These are phyloP conservation scores for Tinamus major DNA, from an alignment of 2,797 vertebrate genomes.

Conservation along the genomic window DNA sequence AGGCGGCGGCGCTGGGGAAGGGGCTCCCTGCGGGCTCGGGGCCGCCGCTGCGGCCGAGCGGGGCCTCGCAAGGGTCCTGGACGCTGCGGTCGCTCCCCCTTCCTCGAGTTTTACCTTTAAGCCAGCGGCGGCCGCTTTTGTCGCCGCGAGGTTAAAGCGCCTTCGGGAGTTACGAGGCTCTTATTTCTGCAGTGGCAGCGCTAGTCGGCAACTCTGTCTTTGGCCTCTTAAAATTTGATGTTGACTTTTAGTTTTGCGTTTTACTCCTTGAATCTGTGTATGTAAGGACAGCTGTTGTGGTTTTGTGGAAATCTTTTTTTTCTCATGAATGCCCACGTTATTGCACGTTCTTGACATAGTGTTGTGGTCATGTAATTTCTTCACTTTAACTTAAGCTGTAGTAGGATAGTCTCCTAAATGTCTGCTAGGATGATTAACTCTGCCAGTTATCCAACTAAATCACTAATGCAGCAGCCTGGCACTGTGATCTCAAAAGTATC, in stretches of 20 bases:
- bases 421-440: background rate
- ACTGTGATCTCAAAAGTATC: background rate
- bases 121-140: background rate
- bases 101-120: background rate
- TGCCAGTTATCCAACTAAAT: background rate
- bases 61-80: background rate
- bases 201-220: accelerated
- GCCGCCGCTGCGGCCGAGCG: background rate
- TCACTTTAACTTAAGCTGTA: background rate
- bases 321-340: background rate
- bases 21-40: background rate
- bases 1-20: background rate
- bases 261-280: accelerated
- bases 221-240: background rate
- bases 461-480: accelerated
- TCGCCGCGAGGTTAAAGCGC: background rate
- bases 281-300: background rate
- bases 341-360: background rate
- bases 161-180: background rate
- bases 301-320: background rate
- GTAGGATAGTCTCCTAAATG: background rate
- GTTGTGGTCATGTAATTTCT: background rate
- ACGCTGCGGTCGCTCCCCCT: background rate
- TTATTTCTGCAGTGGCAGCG: background rate
- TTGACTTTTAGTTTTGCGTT: background rate